Conservation (phyloP, 2,888 invertebrate genomes). For the Cetonia aurata region DNA sequence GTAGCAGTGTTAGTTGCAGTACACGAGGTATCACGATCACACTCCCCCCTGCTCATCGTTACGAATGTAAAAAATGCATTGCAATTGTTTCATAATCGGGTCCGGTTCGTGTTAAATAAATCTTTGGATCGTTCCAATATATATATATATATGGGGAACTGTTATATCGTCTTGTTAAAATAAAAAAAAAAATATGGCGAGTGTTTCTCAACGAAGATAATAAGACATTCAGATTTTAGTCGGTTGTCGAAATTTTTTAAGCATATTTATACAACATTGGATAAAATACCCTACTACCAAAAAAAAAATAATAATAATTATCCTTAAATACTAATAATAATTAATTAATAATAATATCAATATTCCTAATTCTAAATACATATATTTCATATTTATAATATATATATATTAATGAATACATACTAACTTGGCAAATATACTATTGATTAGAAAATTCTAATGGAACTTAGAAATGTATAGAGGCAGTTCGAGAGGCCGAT, state of each 20-base stretch:
- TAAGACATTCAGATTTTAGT: conserved; percentile 57
- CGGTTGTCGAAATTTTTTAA: conserved; percentile 57
- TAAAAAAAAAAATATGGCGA: conserved; percentile 41
- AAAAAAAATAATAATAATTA: conserved; percentile 47
- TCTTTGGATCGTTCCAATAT: too few relatives aligned
- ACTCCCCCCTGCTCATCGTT: too few relatives aligned
- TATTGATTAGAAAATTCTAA: conserved; percentile 62
- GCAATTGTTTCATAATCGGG: too few relatives aligned
- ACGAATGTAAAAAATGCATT: too few relatives aligned
- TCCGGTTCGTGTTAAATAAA: too few relatives aligned
- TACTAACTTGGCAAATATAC: conserved; percentile 25
- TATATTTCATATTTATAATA: conserved; percentile 55
- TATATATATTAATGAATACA: conserved; percentile 57
- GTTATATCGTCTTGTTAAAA: too few relatives aligned
- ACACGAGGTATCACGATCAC: too few relatives aligned
- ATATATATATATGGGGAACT: too few relatives aligned
- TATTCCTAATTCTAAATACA: conserved; percentile 63
- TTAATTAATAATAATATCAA: conserved; percentile 62
- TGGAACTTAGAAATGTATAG: conserved; percentile 62
- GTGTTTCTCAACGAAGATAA: conserved; percentile 30
- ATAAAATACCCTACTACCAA: conserved; percentile 64
- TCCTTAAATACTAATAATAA: conserved; percentile 60
- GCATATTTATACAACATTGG: conserved; percentile 44
- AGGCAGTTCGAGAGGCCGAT: conserved; percentile 58
- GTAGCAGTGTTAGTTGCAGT: too few relatives aligned